Conservation (phyloP, 2,797 vertebrate genomes). For the Nyctibius grandis region DNA sequence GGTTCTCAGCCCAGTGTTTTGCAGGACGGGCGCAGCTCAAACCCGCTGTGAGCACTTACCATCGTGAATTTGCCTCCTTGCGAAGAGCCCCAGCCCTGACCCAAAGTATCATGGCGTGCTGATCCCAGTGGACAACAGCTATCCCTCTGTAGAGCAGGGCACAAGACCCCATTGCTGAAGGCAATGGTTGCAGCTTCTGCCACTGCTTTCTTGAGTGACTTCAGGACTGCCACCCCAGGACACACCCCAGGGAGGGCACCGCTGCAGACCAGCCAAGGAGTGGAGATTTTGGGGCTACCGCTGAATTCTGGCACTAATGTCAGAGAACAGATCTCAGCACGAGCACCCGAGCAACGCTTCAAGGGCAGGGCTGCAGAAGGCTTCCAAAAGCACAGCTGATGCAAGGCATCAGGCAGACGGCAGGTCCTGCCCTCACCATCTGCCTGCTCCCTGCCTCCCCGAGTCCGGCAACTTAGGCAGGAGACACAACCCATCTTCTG, state of each 20-base stretch:
- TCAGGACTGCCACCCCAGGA: neutral
- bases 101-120: rapidly evolving
- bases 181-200: neutral
- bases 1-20: neutral
- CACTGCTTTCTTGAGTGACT: neutral
- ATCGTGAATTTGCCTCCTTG: neutral
- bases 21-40: neutral
- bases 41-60: neutral
- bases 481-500: neutral
- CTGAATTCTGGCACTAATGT: neutral
- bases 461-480: neutral
- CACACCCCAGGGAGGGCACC: rapidly evolving
- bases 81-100: neutral
- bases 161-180: neutral
- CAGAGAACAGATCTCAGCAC: neutral
- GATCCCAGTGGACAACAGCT: neutral
- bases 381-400: neutral
- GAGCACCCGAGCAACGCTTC: neutral
- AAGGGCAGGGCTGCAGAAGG: neutral
- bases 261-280: neutral
- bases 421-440: neutral
- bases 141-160: neutral
- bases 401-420: neutral
- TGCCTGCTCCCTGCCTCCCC: neutral
- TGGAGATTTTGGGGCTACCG: neutral